Evolutionary conservation across 2,888 invertebrate species (phyloP).

Genomic region (Thalpophila matura): DNA sequence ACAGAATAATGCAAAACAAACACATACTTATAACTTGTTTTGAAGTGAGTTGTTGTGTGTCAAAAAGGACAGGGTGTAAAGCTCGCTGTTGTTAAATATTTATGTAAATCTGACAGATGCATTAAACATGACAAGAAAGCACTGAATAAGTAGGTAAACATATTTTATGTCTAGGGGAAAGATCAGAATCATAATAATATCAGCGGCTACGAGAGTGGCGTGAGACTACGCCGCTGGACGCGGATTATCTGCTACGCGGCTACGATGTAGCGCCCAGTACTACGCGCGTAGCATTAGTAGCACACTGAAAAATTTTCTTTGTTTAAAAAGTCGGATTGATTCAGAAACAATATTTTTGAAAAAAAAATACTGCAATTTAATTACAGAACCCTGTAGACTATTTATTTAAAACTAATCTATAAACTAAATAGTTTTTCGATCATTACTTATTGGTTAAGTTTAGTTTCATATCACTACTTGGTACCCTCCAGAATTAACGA

Average conservation of each 20-base stretch:
- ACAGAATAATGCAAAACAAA: constrained; percentile 10
- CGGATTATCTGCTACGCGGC: constrained; percentile 86
- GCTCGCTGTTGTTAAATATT: constrained; percentile 76
- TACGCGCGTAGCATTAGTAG: constrained; percentile 79
- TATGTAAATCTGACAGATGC: constrained; percentile 82
- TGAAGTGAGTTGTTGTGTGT: constrained; percentile 15
- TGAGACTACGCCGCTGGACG: constrained; percentile 86
- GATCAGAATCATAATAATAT: constrained; percentile 83
- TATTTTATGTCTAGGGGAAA: constrained; percentile 64
- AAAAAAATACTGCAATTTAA: neutral
- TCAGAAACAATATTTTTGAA: neutral
- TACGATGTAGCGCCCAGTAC: constrained; percentile 82
- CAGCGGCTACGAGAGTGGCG: constrained; percentile 76
- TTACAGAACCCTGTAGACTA: neutral
- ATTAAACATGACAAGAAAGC: constrained; percentile 83
- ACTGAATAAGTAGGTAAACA: constrained; percentile 15
- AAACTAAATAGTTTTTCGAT: constrained; percentile 52
- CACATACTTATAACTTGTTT: constrained; percentile 1
- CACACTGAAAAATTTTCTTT: constrained; percentile 43
- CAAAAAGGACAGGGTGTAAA: constrained; percentile 67
- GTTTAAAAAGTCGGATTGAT: constrained; percentile 21
- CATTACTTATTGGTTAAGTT: constrained; percentile 52
- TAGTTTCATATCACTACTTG: constrained; percentile 68
- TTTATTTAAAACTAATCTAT: neutral
- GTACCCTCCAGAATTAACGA: constrained; percentile 83